Base-by-base conservation (phyloP, 2,888 invertebrate genomes). In the Deilephila elpenor region DNA sequence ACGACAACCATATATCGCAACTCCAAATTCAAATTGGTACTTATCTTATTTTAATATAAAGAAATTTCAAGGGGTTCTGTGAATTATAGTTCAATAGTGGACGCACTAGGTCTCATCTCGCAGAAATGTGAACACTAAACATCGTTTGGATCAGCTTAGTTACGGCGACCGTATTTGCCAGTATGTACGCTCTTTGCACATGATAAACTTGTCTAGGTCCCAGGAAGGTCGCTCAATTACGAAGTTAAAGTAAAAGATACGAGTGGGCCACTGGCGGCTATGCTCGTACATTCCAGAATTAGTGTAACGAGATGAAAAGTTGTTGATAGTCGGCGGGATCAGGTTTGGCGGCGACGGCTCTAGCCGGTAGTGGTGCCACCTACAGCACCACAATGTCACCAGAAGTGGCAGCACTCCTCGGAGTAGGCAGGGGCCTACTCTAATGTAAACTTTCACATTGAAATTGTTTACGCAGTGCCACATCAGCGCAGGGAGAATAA, bases 381-480 rank as follows among this genome's bases (percentile, higher is more conserved):
- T 44, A 17, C 44, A 19, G 17, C 37, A 67, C 44, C 67, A 14
- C 67, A 51, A 67, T 67, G 67, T 67, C 64, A 51, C 5, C 25
- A 25, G 17, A 11, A 14, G 11, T 44, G 44, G 3, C 14, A 44
- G 44, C 44, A 44, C 44, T 44, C 44, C 14, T 44, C 11, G n/a
- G n/a, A n/a, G n/a, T n/a, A n/a, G n/a, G n/a, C n/a, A n/a, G n/a
- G n/a, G n/a, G 44, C 44, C 44, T n/a, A n/a, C 5, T n/a, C 14
- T 7, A 56, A n/a, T n/a, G 19, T 56, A n/a, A 56, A n/a, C 6
- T n/a, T 5, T 56, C n/a, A n/a, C 56, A 5, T n/a, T 56, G 5
- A n/a, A 56, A 56, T 5, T 56, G n/a, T 56, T 44, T 14, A 11
- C 44, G 11, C 44, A 44, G 44, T 44, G 44, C 11, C 14, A 44